Evolutionary conservation across 2,888 invertebrate species (phyloP).

Genomic region (Tenodera sinensis): DNA sequence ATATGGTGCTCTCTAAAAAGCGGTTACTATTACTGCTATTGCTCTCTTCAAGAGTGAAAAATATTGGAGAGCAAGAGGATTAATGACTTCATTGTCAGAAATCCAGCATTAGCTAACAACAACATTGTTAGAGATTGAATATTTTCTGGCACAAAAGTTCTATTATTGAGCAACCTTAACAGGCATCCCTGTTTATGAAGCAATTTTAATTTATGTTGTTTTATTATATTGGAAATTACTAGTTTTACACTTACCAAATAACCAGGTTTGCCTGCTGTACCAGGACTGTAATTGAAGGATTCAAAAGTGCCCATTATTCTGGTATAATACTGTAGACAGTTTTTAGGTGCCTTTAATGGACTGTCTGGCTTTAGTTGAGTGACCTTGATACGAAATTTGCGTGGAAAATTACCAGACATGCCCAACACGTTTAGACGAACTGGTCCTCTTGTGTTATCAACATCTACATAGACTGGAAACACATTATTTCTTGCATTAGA

Average conservation of each 20-base stretch:
- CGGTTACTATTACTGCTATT: too few species aligned
- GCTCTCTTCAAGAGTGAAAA: too few species aligned
- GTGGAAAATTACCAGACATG: conserved; percentile 32
- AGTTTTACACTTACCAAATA: conserved; percentile 10
- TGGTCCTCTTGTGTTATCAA: conserved; percentile 59
- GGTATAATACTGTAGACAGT: conserved; percentile 65
- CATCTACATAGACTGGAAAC: conserved; percentile 67
- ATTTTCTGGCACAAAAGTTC: too few species aligned
- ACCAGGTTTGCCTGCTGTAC: background rate
- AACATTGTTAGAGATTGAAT: too few species aligned
- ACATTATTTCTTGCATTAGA: background rate
- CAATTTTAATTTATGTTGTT: too few species aligned
- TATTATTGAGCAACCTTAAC: too few species aligned
- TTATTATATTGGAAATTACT: background rate
- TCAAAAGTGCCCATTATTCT: conserved; percentile 58
- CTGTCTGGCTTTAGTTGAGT: conserved; percentile 47
- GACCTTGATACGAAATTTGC: conserved; percentile 64
- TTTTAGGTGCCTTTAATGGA: conserved; percentile 49
- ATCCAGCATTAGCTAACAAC: too few species aligned
- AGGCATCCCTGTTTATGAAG: too few species aligned
- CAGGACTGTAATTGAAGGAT: conserved; percentile 65
- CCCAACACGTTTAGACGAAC: conserved; percentile 60
- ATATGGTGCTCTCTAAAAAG: too few species aligned
- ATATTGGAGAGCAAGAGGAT: too few species aligned
- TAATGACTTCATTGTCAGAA: too few species aligned